Evolutionary conservation across 2,797 vertebrate genomes (phyloP), one percentile per base, ranked within the genome.

Genomic region (Sphenodon punctatus): DNA sequence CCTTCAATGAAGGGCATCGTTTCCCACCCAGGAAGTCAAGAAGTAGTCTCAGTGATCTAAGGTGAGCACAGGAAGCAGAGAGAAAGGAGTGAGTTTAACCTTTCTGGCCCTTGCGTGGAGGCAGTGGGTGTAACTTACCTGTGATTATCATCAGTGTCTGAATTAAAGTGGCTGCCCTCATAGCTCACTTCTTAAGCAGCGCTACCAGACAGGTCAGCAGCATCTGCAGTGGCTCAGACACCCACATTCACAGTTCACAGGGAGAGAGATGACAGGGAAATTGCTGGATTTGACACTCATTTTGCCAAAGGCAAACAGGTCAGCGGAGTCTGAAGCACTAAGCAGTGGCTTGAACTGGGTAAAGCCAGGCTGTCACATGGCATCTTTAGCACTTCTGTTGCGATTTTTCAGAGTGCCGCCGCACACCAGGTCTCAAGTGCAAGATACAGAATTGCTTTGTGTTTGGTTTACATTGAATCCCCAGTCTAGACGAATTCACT

Each of bases 161-260:
- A 20, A 60, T 22, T 71, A 36, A 43, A 16, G 16, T n/a, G 23
- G 70, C 30, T 58, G 55, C 45, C 56, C n/a, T 59, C 69, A 25
- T 39, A 46, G 25, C 27, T 65, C 32, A 45, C 27, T 15, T 17
- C 25, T 71, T 59, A 55, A 79, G 82, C 74, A 88, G 80, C 58
- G 32, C 60, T 74, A 51, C 64, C n/a, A 46, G 45, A 9, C 81
- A 58, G 87, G 58, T 89, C 87, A 89, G 70, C 71, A 55, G 36
- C 48, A 32, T 49, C 80, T 69, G 64, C 20, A 9, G 32, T 75
- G 63, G 42, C 58, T 88, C 36, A 45, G 64, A 65, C 25, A 60
- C 55, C 69, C 59, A 0, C 25, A 58, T 83, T 78, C n/a, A n/a
- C 20, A n/a, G 12, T 43, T 20, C 20, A 17, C n/a, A 78, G 63